A percentile compares a stretch with the other conserved stretches of the same genome.
Evolutionary conservation across 2,888 invertebrate species (phyloP).

Genomic region (Tinea trinotella): DNA sequence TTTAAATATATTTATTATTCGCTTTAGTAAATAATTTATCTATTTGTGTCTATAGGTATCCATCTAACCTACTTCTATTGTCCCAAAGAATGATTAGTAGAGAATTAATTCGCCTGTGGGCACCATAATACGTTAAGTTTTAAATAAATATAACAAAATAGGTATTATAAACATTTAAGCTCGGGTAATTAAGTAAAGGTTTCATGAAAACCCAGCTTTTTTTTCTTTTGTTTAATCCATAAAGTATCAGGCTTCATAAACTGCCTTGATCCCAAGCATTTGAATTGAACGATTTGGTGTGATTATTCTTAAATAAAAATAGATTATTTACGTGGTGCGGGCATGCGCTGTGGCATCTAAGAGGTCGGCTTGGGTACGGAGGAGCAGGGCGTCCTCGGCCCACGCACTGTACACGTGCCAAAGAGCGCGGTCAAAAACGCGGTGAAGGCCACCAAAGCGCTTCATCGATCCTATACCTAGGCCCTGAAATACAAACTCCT

Average conservation of each 20-base stretch:
- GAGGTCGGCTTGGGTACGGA: neutral
- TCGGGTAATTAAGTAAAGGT: no score
- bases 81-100: no score
- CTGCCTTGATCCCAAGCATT: neutral
- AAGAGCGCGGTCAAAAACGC: slow-evolving; percentile 32
- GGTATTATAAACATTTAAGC: no score
- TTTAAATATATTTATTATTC: no score
- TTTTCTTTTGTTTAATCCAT: no score
- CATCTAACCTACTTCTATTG: no score
- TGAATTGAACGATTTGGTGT: neutral
- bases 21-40: no score
- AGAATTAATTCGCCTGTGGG: no score
- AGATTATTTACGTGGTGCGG: slow-evolving; percentile 12
- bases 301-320: slow-evolving; percentile 13
- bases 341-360: slow-evolving; percentile 11
- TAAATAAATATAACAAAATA: no score
- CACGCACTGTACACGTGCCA: slow-evolving; percentile 57
- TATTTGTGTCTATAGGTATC: no score
- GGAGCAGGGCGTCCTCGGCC: slow-evolving; percentile 25
- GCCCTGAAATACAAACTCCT: slow-evolving; percentile 53
- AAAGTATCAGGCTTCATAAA: neutral
- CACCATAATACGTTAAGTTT: no score
- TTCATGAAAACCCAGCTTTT: no score
- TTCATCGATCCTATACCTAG: slow-evolving; percentile 35
- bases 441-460: slow-evolving; percentile 50